Conservation (phyloP, 2,797 vertebrate species). For the Myripristis murdjan region DNA sequence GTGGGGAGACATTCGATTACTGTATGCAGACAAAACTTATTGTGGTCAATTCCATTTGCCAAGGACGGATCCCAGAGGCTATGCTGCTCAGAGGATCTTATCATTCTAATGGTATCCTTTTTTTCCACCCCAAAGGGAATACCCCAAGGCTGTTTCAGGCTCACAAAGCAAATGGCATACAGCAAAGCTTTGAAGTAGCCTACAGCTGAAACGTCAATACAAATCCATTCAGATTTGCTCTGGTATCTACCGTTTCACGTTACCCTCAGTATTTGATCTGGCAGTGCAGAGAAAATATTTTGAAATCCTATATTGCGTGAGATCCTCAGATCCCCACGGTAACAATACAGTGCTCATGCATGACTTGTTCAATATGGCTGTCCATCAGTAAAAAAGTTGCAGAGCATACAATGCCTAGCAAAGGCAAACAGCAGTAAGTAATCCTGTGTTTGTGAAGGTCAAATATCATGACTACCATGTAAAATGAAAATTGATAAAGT, state of each 20-base stretch:
- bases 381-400: too few relatives aligned
- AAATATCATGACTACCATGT: too few relatives aligned
- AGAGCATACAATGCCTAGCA: too few relatives aligned
- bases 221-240: slow-evolving; percentile 69
- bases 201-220: slow-evolving; percentile 71
- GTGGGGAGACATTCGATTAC: too few relatives aligned
- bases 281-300: slow-evolving; percentile 44
- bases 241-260: slow-evolving; percentile 68
- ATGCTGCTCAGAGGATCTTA: slow-evolving; percentile 5
- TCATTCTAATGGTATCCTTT: slow-evolving; percentile 45
- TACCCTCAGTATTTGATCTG: slow-evolving; percentile 44
- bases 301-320: slow-evolving; percentile 40
- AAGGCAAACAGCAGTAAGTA: too few relatives aligned
- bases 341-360: not conserved
- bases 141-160: slow-evolving; percentile 53
- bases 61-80: slow-evolving; percentile 40
- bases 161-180: slow-evolving; percentile 51
- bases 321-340: not conserved
- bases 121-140: slow-evolving; percentile 59
- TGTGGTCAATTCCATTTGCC: slow-evolving; percentile 12
- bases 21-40: too few relatives aligned
- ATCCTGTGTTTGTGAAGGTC: too few relatives aligned
- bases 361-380: not conserved
- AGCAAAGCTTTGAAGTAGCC: slow-evolving; percentile 65
- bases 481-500: too few relatives aligned